Percentiles rank a stretch among this genome's conserved stretches.
phyloP scores from a whole-genome alignment of 2,113 vertebrate species.

The Andinoacara biseriatus region DNA sequence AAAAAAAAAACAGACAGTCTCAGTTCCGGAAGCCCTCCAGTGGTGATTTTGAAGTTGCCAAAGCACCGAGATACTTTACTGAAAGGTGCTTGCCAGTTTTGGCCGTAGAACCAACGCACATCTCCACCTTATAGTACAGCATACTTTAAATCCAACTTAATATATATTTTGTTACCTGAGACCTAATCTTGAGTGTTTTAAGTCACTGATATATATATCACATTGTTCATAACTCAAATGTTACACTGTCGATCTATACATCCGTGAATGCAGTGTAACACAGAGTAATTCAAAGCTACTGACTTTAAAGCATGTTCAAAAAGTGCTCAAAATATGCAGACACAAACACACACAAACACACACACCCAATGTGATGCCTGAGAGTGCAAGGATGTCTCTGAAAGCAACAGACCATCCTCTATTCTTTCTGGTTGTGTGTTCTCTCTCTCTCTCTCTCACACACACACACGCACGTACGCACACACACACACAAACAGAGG shows the following conservation, averaged over 20 bases:
- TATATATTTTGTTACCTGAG: background rate
- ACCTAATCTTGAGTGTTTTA: background rate
- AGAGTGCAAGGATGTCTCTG: conserved; percentile 38
- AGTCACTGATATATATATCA: background rate
- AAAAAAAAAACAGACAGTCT: no score
- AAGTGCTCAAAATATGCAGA: background rate
- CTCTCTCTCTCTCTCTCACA: background rate
- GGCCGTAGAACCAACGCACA: background rate
- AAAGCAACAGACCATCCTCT: conserved; percentile 61
- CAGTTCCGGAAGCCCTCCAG: no score
- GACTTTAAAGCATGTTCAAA: background rate
- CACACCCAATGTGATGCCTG: conserved; percentile 15
- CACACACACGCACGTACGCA: no score
- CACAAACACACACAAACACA: background rate
- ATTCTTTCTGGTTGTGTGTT: conserved; percentile 40
- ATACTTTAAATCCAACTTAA: background rate
- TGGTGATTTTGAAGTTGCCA: no score
- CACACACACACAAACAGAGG: no score
- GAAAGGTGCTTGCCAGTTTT: background rate
- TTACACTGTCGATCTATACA: background rate
- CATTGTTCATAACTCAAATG: background rate
- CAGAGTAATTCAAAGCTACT: rapidly evolving
- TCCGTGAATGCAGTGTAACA: background rate
- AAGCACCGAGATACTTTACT: no score
- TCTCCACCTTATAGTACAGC: background rate